Evolutionary conservation across 2,888 invertebrate species (phyloP), one percentile per base, ranked within the genome.

Genomic region (Endomychus coccineus): DNA sequence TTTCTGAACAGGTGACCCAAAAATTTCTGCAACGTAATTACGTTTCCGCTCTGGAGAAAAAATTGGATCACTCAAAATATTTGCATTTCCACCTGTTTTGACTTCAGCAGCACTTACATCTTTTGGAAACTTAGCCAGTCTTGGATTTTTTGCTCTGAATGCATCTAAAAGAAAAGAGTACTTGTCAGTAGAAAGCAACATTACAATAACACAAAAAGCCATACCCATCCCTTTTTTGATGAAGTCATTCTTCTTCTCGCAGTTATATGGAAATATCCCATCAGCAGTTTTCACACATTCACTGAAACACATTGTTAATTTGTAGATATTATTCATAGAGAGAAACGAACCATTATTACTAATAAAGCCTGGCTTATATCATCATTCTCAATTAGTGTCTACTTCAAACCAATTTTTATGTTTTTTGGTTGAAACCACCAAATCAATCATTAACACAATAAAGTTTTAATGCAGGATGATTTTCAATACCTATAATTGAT

Each of bases 211-310:
- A n/a, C n/a, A n/a, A n/a, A n/a, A n/a, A n/a, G n/a, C n/a, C 79
- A 72, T 73, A 89, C 88, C 80, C 56, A 84, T 70, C 54, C 88
- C 88, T 67, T 84, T 83, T 54, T 73, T 80, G 50, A 88, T 86
- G 56, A 87, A 87, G 49, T 87, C 86, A 65, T 75, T 71, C 67
- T 88, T 88, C 46, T 76, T 77, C 17, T 73, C 73, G 59, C 85
- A 85, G 54, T 85, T 79, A 64, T 86, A 89, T 36, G 80, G 80
- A 57, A 74, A 80, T 51, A 89, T 85, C 42, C 75, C 69, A 49
- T 78, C 78, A 27, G 73, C 63, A 58, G 78, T 82, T 58, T 75
- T 79, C 23, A 88, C 81, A 68, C 77, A 83, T 69, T 88, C 86
- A 68, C 88, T 88, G 70, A 54, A 83, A 80, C 48, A 42, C 13